phyloP scores from a whole-genome alignment of 2,888 invertebrate genomes.

The Calliphora vomitoria region DNA sequence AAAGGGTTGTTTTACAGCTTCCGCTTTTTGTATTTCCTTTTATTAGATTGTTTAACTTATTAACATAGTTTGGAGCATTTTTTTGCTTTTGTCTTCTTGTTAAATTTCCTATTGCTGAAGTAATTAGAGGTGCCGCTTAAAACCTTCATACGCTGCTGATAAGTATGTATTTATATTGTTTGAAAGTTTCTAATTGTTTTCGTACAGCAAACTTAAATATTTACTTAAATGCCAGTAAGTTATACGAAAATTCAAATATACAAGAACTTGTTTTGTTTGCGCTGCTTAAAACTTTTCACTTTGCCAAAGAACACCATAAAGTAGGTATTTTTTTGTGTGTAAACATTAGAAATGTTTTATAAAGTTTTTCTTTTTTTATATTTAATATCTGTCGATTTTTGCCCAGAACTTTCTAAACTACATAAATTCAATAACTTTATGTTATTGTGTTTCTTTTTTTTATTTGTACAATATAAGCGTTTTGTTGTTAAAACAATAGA shows the following conservation, averaged over 20 bases:
- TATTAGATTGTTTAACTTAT: no score
- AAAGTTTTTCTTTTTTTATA: slow-evolving; percentile 1
- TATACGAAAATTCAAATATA: no score
- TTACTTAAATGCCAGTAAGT: not conserved
- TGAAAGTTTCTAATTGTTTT: not conserved
- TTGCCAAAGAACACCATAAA: not conserved
- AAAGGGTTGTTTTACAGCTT: not conserved
- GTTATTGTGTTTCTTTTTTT: not conserved
- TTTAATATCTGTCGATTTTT: slow-evolving; percentile 7
- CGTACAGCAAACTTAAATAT: not conserved
- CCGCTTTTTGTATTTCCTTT: not conserved
- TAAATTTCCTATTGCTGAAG: no score
- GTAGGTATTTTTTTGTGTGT: not conserved
- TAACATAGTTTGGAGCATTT: no score
- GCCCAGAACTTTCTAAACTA: not conserved
- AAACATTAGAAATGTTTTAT: not conserved
- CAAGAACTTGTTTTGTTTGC: not conserved
- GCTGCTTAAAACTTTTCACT: not conserved
- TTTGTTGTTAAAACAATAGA: slow-evolving; percentile 32
- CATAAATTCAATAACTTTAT: not conserved
- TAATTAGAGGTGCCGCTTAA: no score
- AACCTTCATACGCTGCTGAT: no score
- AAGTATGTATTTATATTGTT: not conserved
- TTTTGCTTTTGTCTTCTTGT: no score
- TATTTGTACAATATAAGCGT: not conserved